phyloP scores from a whole-genome alignment of 2,113 vertebrate species.

The Echinops telfairi region DNA sequence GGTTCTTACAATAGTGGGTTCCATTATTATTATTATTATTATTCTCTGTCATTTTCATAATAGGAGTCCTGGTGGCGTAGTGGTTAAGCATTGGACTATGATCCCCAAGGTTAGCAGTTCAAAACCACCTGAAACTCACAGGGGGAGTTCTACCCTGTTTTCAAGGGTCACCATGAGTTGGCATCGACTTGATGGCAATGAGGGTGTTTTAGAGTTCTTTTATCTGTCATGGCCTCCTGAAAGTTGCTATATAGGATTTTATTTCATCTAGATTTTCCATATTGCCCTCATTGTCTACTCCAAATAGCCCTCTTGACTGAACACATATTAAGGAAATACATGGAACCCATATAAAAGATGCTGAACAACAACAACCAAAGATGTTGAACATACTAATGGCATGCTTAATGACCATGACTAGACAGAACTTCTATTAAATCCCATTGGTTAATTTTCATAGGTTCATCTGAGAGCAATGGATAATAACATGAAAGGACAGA shows the following conservation, averaged over 20 bases:
- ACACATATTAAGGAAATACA: background rate
- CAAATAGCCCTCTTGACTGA: background rate
- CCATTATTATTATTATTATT: too few species aligned
- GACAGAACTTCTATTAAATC: background rate
- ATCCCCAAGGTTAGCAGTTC: too few species aligned
- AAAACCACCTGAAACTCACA: too few species aligned
- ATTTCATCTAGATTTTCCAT: background rate
- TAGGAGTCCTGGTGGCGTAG: too few species aligned
- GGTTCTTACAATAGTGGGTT: too few species aligned
- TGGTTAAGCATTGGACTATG: too few species aligned
- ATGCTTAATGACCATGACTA: background rate
- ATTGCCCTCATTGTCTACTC: background rate
- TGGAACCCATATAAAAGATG: background rate
- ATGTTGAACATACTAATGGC: background rate
- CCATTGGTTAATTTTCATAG: background rate
- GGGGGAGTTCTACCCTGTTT: too few species aligned
- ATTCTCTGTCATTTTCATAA: too few species aligned
- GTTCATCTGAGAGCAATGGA: background rate
- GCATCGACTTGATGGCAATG: too few species aligned
- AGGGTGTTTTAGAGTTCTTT: too few species aligned
- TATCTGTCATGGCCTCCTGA: background rate
- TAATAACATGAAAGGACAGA: background rate
- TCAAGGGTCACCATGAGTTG: too few species aligned
- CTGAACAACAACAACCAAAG: too few species aligned
- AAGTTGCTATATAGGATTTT: background rate